Conservation (phyloP, 2,888 invertebrate genomes). For the Liodrosophila aerea region DNA sequence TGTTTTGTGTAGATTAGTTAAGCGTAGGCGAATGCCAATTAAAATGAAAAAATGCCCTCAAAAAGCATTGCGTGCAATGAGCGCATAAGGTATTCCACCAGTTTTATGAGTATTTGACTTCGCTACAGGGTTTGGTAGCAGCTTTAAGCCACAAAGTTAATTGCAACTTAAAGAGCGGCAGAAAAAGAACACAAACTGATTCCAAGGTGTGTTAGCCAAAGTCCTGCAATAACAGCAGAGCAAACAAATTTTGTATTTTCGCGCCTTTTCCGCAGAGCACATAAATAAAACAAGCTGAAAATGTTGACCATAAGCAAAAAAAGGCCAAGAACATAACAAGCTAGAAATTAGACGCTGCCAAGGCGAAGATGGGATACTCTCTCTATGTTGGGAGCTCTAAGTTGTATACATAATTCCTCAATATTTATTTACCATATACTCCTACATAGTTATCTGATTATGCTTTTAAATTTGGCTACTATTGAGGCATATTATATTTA, state of each 20-base stretch:
- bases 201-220: constrained; percentile 60
- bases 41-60: constrained; percentile 65
- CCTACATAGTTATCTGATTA: too few relatives aligned
- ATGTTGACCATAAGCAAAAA: constrained; percentile 37
- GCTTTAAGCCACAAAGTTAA: constrained; percentile 62
- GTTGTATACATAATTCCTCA: too few relatives aligned
- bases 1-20: constrained; percentile 75
- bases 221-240: constrained; percentile 16
- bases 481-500: too few relatives aligned
- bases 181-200: constrained; percentile 52
- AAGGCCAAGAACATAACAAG: constrained; percentile 4
- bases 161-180: constrained; percentile 69
- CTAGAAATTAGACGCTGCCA: too few relatives aligned
- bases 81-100: constrained; percentile 57
- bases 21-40: constrained; percentile 64
- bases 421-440: too few relatives aligned
- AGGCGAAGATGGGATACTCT: too few relatives aligned
- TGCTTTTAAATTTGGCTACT: too few relatives aligned
- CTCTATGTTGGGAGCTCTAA: too few relatives aligned
- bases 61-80: constrained; percentile 57
- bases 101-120: constrained; percentile 12
- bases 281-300: constrained; percentile 1
- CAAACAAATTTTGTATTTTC: constrained; percentile 71
- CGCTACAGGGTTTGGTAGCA: constrained; percentile 29
- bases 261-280: constrained; percentile 70